Evolutionary conservation across 2,113 vertebrate genomes (phyloP), one percentile per base, ranked within the genome.

Genomic region (Gnathonemus echidnorhynchus): DNA sequence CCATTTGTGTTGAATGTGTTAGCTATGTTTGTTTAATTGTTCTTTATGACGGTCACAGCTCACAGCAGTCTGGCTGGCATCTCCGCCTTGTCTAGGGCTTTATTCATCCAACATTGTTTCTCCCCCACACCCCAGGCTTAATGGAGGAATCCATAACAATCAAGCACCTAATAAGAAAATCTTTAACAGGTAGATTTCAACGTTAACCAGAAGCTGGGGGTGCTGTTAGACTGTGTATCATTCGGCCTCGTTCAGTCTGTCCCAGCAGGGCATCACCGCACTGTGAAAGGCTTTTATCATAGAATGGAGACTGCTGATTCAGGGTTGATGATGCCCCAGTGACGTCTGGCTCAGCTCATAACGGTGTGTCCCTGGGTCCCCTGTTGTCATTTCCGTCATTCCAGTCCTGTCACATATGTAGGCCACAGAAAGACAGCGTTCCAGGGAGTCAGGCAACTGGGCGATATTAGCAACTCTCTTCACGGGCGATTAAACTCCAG

Each of bases 81-180:
- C 15, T 48, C 7, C 11, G 1, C 19, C 31, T 77, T 77, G 70
- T 77, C 46, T 35, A 10, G 10, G 45, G 49, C 31, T 53, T 87
- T 17, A 27, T 56, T n/a, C 48, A 52, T 49, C 27, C 49, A 50
- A 15, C 42, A 42, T 21, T 8, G 45, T 52, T 49, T 27, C 62
- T 45, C 70, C 2, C 56, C 17, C 45, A 39, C 70, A 80, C 45
- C 48, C n/a, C 48, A 89, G 15, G 42, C 66, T 66, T 53, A 35
- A 48, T n/a, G 50, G 49, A 87, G 86, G 86, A 80, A 77, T 77
- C 88, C 66, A 48, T 83, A 49, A 35, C 88, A 89, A n/a, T 56
- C 88, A 84, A 56, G 31, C 13, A 42, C 27, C 19, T 52, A 35
- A 83, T 31, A 77, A 62, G 42, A 74, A 80, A 89, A 52, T 80